phyloP scores from a whole-genome alignment of 2,888 invertebrate species.

The Coremacera marginata region DNA sequence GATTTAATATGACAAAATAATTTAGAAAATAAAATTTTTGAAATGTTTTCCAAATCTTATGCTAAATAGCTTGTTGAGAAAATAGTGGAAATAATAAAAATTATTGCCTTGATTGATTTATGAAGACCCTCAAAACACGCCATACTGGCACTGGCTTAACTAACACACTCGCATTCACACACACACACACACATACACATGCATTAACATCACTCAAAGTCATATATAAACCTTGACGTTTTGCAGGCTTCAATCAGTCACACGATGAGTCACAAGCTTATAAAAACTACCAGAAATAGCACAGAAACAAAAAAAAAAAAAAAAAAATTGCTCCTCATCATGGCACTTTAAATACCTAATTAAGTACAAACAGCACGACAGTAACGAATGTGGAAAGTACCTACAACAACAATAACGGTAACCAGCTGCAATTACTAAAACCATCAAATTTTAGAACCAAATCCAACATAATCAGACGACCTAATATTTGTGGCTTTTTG shows the following conservation, averaged over 20 bases:
- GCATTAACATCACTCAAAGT: background rate
- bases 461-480: conserved; percentile 55
- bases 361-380: background rate
- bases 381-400: background rate
- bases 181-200: background rate
- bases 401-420: background rate
- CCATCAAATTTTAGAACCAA: conserved; percentile 24
- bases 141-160: no score
- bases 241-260: background rate
- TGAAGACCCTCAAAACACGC: background rate
- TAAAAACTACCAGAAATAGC: background rate
- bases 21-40: no score
- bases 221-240: background rate
- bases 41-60: no score
- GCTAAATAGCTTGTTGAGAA: no score
- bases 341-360: background rate
- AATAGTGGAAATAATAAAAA: background rate
- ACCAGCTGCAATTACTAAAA: conserved; percentile 10
- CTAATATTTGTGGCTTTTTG: conserved; percentile 58
- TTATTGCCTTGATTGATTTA: background rate
- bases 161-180: background rate
- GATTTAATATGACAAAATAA: no score
- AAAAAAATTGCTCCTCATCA: background rate
- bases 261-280: background rate
- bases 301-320: no score